Evolutionary conservation across 1,140 invertebrate species (phyloP), one percentile per base, ranked within the genome.

Genomic region (Penaeus japonicus): DNA sequence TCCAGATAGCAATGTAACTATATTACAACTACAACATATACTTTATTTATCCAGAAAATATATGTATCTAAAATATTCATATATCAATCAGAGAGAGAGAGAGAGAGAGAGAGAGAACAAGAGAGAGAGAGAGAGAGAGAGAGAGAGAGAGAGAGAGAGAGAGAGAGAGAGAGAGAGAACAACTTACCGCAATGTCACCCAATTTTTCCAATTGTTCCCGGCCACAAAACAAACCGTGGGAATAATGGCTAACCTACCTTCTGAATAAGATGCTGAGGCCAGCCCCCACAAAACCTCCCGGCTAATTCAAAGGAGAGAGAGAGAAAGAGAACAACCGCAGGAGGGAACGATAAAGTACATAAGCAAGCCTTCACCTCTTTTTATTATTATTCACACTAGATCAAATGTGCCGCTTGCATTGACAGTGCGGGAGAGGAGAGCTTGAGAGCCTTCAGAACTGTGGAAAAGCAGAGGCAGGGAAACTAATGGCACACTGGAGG

Each of bases 341-440:
- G 83, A 84, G 83, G 83, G 83, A 75, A 54, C 83, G 83, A 84
- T 84, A 84, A 84, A 84, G 47, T 84, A 84, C 83, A 84, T 55
- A 70, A 84, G 83, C 57, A 84, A 84, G 83, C 83, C 65, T 84
- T 70, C 83, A 84, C 83, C 83, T 75, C 83, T 53, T 30, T 75
- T 84, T 47, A 47, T 84, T 84, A 84, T 84, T 75, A 84, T 84
- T 84, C 83, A 84, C 83, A 84, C 83, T 84, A 84, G 65, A 84
- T 84, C 83, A 84, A 84, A 84, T 84, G 83, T 15, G 27, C 83
- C 83, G 83, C 83, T 75, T 53, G 53, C 83, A 84, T 84, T 84
- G 83, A 84, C 10, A 12, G 47, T 47, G 47, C 5, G 47, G 47
- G 47, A 47, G 47, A 47, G 47, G 47, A 47, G 47, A 47, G 7